Percentiles rank a stretch among this genome's conserved stretches.
phyloP scores from a whole-genome alignment of 2,888 invertebrate genomes.

The Apamea crenata region DNA sequence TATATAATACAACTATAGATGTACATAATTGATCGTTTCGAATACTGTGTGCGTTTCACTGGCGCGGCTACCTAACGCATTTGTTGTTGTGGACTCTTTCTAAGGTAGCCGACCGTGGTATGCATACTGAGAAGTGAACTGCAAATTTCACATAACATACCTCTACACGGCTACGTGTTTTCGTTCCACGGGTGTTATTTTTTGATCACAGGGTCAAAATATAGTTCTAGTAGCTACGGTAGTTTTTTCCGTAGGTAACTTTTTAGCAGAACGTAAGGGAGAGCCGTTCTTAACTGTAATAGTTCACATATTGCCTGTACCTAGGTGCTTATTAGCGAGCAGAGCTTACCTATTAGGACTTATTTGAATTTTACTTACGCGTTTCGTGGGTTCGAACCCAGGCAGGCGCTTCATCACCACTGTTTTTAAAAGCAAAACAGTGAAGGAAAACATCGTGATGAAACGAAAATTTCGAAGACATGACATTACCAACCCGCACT shows the following conservation, averaged over 20 bases:
- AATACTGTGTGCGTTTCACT: slow-evolving; percentile 79
- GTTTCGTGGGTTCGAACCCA: too few species aligned
- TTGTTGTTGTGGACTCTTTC: slow-evolving; percentile 74
- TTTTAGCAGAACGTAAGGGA: background rate
- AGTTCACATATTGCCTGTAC: too few species aligned
- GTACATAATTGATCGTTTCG: slow-evolving; percentile 75
- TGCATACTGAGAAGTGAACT: slow-evolving; percentile 78
- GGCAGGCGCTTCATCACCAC: too few species aligned
- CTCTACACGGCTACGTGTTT: slow-evolving; percentile 36
- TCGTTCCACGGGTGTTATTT: slow-evolving; percentile 10
- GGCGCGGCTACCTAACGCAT: slow-evolving; percentile 71
- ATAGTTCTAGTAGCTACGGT: background rate
- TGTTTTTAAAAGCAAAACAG: too few species aligned
- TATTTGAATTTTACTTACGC: too few species aligned
- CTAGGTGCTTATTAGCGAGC: too few species aligned
- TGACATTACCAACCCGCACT: too few species aligned
- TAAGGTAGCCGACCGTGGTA: slow-evolving; percentile 75
- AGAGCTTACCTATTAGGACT: too few species aligned
- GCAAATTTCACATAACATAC: slow-evolving; percentile 79
- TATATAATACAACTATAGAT: slow-evolving; percentile 64
- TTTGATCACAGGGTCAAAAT: slow-evolving; percentile 15
- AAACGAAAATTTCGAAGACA: too few species aligned
- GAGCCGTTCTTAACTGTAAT: too few species aligned
- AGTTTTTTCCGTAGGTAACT: background rate
- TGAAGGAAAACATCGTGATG: too few species aligned